Evolutionary conservation across 2,113 vertebrate genomes (phyloP).

Genomic region (Corythornis cristatus): DNA sequence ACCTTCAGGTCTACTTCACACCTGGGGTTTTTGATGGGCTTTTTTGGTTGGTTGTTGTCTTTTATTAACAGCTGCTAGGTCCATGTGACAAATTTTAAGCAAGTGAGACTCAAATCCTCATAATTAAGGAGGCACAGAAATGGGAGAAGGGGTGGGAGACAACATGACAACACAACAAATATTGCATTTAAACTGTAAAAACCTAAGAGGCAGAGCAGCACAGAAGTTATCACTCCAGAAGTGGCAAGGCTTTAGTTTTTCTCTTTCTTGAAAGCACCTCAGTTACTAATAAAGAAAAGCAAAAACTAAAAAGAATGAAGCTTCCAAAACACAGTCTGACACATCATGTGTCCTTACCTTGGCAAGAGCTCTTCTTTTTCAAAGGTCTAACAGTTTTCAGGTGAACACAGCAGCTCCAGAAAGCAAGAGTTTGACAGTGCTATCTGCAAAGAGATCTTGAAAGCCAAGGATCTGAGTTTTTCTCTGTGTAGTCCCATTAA

Average conservation of each 20-base stretch:
- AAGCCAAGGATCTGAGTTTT: not conserved
- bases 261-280: not conserved
- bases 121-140: not conserved
- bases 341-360: not conserved
- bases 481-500: not conserved
- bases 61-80: not conserved
- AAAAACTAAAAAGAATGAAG: accelerated
- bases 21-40: not conserved
- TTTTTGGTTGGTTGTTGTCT: not conserved
- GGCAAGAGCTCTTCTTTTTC: not conserved
- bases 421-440: not conserved
- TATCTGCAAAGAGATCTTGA: not conserved
- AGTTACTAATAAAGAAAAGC: not conserved
- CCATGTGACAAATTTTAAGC: not conserved
- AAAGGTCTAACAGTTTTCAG: not conserved
- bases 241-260: not conserved
- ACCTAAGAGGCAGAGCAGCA: not conserved
- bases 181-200: not conserved
- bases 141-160: too few species aligned
- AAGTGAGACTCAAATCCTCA: not conserved
- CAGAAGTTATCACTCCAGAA: not conserved
- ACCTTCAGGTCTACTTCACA: not conserved
- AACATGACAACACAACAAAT: not conserved
- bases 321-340: not conserved
- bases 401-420: not conserved